phyloP scores from a whole-genome alignment of 2,888 invertebrate genomes.

The Hetaerina titia region DNA sequence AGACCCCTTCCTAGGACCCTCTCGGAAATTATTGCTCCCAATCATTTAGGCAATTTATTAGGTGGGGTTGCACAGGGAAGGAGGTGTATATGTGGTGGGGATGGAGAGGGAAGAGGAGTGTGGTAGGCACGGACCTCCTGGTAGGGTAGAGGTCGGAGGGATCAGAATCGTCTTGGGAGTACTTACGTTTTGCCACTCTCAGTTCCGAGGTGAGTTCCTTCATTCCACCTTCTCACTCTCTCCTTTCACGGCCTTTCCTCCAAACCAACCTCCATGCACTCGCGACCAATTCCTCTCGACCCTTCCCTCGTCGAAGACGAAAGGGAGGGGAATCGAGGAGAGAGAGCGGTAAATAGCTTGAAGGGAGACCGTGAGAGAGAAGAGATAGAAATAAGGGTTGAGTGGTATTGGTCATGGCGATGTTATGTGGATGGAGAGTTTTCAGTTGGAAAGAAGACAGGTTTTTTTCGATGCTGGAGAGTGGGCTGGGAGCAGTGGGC shows the following conservation, averaged over 20 bases:
- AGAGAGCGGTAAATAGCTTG: not conserved
- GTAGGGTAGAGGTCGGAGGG: not conserved
- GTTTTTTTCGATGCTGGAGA: not conserved
- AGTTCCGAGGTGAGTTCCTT: not conserved
- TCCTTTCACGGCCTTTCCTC: not conserved
- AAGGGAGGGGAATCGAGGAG: not conserved
- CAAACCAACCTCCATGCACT: not conserved
- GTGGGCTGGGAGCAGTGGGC: not conserved
- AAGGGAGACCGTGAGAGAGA: not conserved
- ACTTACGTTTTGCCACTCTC: constrained; percentile 38
- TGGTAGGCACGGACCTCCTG: not conserved
- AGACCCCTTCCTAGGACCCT: not conserved
- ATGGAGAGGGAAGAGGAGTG: not conserved
- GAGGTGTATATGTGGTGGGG: not conserved
- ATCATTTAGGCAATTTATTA: constrained; percentile 62
- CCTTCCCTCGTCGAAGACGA: not conserved
- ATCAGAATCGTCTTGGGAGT: constrained; percentile 47
- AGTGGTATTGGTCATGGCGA: constrained; percentile 39
- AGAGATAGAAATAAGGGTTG: constrained; percentile 32
- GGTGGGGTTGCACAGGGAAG: not conserved
- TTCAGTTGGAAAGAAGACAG: not conserved
- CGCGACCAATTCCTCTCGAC: not conserved
- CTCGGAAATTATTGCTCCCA: constrained; percentile 49
- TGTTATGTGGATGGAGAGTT: constrained; percentile 37
- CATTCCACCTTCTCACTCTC: not conserved